phyloP scores from a whole-genome alignment of 2,888 invertebrate species.

The Tinea trinotella region DNA sequence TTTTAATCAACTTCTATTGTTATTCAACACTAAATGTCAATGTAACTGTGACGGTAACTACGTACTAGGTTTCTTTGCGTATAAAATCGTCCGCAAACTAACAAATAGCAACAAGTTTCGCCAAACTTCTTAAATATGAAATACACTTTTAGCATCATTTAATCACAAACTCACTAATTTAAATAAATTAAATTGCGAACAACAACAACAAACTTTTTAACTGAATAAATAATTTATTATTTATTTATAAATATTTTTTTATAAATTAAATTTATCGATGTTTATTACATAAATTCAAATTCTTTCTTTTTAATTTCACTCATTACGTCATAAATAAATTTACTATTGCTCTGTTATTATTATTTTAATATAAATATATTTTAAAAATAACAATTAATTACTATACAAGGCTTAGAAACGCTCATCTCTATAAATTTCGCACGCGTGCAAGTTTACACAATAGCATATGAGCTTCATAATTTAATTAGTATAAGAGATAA shows the following conservation, averaged over 20 bases:
- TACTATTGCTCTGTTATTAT: constrained; percentile 7
- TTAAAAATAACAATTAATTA: constrained; percentile 1
- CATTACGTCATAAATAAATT: not conserved
- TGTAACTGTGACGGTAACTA: too few relatives aligned
- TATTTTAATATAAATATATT: not conserved
- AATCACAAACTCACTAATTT: too few relatives aligned
- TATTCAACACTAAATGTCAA: not conserved
- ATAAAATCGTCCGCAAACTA: not conserved
- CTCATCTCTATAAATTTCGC: constrained; percentile 25
- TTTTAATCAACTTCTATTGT: not conserved
- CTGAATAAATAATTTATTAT: not conserved
- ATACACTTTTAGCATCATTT: too few relatives aligned
- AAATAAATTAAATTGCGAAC: not conserved
- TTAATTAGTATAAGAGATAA: constrained; percentile 46
- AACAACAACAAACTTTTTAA: not conserved
- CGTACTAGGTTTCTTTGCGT: too few relatives aligned
- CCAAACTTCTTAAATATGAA: too few relatives aligned
- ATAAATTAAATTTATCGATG: not conserved
- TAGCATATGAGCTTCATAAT: constrained; percentile 58
- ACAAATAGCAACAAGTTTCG: not conserved
- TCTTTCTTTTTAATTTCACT: not conserved
- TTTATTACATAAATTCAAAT: not conserved
- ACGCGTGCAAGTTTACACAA: constrained; percentile 65
- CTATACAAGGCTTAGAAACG: not conserved
- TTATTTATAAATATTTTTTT: not conserved